Evolutionary conservation across 2,113 vertebrate genomes (phyloP).

Genomic region (Phrynocephalus versicolor): DNA sequence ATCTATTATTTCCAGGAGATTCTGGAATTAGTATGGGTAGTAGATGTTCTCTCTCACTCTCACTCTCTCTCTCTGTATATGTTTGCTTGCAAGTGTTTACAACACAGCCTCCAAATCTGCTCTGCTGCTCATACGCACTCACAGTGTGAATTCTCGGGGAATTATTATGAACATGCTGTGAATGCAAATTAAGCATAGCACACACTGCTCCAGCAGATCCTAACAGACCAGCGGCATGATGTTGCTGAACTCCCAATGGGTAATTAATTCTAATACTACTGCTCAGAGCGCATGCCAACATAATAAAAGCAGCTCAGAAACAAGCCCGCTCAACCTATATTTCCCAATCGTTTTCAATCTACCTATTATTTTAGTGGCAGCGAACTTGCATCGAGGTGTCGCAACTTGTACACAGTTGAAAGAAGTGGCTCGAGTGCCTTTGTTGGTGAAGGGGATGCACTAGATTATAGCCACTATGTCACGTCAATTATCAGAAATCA

Average conservation of each 20-base stretch:
- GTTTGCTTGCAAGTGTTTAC: constrained; percentile 41
- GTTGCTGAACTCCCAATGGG: constrained; percentile 55
- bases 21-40: constrained; percentile 14
- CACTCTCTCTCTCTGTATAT: too few relatives aligned
- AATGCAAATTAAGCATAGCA: constrained; percentile 67
- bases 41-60: constrained; percentile 27
- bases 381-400: constrained; percentile 28
- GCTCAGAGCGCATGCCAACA: constrained; percentile 46
- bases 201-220: constrained; percentile 51
- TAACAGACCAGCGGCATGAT: constrained; percentile 54
- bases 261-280: constrained; percentile 56
- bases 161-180: constrained; percentile 61
- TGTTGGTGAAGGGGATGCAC: not conserved
- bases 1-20: constrained; percentile 42
- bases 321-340: constrained; percentile 30
- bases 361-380: not conserved
- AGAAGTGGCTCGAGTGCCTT: not conserved
- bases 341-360: constrained; percentile 20
- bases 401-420: not conserved
- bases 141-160: constrained; percentile 61
- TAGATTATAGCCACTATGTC: not conserved
- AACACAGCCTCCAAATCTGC: constrained; percentile 25
- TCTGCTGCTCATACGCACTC: constrained; percentile 54
- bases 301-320: constrained; percentile 49
- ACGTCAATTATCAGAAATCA: not conserved